A percentile compares a stretch with the other conserved stretches of the same genome.
phyloP scores from a whole-genome alignment of 2,888 invertebrate species.

The Allophyes oxyacanthae region DNA sequence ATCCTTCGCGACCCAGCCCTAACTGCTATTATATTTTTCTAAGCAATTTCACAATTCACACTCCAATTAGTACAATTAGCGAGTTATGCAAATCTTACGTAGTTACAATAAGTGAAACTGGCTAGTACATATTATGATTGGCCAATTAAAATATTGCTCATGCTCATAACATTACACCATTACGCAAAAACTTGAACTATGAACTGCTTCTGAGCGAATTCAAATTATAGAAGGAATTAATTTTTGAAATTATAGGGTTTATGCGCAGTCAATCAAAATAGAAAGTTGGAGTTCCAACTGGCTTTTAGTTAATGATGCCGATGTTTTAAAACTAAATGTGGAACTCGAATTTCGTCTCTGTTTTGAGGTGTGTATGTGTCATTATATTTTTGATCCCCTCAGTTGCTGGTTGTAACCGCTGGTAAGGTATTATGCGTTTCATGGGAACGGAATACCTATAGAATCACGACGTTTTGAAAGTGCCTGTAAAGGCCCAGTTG shows the following conservation, averaged over 20 bases:
- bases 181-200: conserved; percentile 71
- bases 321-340: conserved; percentile 6
- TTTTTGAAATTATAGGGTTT: conserved; percentile 67
- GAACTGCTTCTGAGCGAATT: conserved; percentile 71
- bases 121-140: conserved; percentile 52
- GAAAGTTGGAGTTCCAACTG: conserved; percentile 64
- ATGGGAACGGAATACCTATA: too few species aligned
- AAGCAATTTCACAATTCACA: conserved; percentile 39
- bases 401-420: too few species aligned
- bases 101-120: conserved; percentile 60
- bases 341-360: not conserved
- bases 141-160: conserved; percentile 69
- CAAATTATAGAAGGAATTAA: conserved; percentile 70
- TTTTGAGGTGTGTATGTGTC: not conserved
- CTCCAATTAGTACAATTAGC: conserved; percentile 48
- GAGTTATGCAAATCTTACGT: conserved; percentile 53
- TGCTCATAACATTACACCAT: conserved; percentile 65
- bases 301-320: conserved; percentile 33
- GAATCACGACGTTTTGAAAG: too few species aligned
- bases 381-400: too few species aligned
- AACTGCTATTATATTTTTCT: not conserved
- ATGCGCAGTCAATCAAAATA: conserved; percentile 67
- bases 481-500: too few species aligned
- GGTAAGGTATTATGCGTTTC: too few species aligned
- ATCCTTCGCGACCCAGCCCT: too few species aligned